Evolutionary conservation across 2,797 vertebrate genomes (phyloP).

Genomic region (Sitta carolinensis): DNA sequence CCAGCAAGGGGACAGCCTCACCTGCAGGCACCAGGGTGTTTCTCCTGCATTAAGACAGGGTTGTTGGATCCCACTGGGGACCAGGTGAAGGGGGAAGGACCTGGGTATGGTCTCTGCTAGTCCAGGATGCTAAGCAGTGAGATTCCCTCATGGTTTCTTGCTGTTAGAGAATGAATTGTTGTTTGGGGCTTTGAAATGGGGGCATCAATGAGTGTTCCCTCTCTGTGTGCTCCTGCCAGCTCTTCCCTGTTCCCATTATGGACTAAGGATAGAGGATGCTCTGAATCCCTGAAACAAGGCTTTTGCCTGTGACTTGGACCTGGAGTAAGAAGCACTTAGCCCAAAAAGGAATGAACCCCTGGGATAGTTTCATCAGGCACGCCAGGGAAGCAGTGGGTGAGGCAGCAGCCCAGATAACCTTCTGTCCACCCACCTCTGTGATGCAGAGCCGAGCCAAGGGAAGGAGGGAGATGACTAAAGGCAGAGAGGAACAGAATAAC

Average conservation of each 20-base stretch:
- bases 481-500: constrained; percentile 35
- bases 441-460: constrained; percentile 51
- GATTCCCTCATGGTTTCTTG: background rate
- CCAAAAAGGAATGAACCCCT: constrained; percentile 32
- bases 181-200: background rate
- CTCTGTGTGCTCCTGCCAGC: background rate
- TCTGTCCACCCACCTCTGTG: constrained; percentile 54
- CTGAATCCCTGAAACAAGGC: background rate
- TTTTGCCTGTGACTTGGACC: background rate
- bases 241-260: background rate
- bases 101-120: background rate
- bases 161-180: background rate
- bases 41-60: background rate
- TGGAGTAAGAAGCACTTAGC: background rate
- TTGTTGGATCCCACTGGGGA: background rate
- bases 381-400: constrained; percentile 45
- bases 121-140: background rate
- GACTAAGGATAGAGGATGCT: background rate
- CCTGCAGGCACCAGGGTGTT: background rate
- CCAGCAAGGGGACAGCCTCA: background rate
- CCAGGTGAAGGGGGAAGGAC: background rate
- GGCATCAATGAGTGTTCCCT: background rate
- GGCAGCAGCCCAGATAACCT: constrained; percentile 64
- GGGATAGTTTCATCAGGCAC: constrained; percentile 34
- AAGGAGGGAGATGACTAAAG: constrained; percentile 66